These are phyloP conservation scores for Tupaia chinensis DNA, from an alignment of 2,113 vertebrate species.

Conservation along the genomic window DNA sequence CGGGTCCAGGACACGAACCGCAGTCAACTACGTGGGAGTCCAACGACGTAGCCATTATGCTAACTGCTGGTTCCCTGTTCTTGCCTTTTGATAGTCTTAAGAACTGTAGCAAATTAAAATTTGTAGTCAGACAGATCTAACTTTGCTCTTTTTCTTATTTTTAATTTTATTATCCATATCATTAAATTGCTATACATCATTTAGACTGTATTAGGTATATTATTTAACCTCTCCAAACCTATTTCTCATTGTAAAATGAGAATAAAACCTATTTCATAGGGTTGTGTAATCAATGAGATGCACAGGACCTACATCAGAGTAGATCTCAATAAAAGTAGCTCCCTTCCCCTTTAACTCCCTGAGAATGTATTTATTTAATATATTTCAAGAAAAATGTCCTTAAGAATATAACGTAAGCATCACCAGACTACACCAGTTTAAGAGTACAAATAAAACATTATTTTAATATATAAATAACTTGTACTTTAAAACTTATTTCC, in stretches of 20 bases:
- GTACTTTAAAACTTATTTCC: not conserved
- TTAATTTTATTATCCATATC: too few species aligned
- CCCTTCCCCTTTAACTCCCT: not conserved
- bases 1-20: too few species aligned
- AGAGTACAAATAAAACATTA: not conserved
- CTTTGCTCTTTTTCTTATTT: not conserved
- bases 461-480: not conserved
- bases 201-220: not conserved
- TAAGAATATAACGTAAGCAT: not conserved
- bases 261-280: not conserved
- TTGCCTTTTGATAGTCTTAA: not conserved
- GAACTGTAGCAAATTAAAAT: not conserved
- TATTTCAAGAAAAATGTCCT: conserved; percentile 42
- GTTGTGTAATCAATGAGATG: not conserved
- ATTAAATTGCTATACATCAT: too few species aligned
- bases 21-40: too few species aligned
- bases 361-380: conserved; percentile 22
- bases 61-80: too few species aligned
- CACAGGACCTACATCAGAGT: not conserved
- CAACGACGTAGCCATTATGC: too few species aligned
- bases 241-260: not conserved
- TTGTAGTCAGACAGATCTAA: not conserved
- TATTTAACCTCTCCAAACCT: not conserved
- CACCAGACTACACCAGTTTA: not conserved
- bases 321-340: not conserved